A percentile compares a stretch with the other conserved stretches of the same genome.
Evolutionary conservation across 2,113 vertebrate species (phyloP).

Genomic region (Saccopteryx bilineata): DNA sequence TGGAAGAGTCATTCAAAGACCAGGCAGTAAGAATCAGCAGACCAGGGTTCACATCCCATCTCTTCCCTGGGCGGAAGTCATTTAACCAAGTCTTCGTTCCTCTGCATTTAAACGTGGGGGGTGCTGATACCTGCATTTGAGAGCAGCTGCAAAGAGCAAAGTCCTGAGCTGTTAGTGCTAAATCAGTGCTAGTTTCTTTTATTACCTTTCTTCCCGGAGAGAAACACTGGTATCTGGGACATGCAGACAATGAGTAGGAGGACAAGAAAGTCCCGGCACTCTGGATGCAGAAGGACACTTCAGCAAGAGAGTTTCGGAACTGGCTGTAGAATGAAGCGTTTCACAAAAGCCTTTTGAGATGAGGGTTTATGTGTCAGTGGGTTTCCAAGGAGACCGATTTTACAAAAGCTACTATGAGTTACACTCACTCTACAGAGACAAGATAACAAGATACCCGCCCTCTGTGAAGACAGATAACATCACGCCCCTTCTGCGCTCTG

Average conservation of each 20-base stretch:
- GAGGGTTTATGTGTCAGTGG: neutral
- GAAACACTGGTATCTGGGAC: neutral
- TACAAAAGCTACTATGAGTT: constrained; percentile 74
- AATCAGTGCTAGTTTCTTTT: neutral
- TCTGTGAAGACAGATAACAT: neutral
- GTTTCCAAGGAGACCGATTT: constrained; percentile 77
- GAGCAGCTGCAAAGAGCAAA: neutral
- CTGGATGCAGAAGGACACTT: neutral
- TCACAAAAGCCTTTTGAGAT: constrained; percentile 41
- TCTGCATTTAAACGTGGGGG: neutral
- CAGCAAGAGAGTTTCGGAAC: neutral
- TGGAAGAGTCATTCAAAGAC: neutral
- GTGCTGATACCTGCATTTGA: neutral
- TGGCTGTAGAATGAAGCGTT: neutral
- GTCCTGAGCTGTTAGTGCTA: neutral
- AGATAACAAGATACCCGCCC: neutral
- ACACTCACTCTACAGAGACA: neutral
- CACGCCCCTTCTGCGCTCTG: neutral
- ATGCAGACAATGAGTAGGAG: neutral
- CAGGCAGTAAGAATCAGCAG: neutral
- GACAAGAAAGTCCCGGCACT: neutral
- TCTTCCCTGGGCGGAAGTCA: neutral
- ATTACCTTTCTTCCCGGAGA: neutral
- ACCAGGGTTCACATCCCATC: neutral
- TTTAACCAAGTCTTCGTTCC: neutral